A percentile compares a stretch with the other conserved stretches of the same genome.
These are phyloP conservation scores for Notolepis coatsorum DNA, from an alignment of 2,797 vertebrate species.

Conservation along the genomic window DNA sequence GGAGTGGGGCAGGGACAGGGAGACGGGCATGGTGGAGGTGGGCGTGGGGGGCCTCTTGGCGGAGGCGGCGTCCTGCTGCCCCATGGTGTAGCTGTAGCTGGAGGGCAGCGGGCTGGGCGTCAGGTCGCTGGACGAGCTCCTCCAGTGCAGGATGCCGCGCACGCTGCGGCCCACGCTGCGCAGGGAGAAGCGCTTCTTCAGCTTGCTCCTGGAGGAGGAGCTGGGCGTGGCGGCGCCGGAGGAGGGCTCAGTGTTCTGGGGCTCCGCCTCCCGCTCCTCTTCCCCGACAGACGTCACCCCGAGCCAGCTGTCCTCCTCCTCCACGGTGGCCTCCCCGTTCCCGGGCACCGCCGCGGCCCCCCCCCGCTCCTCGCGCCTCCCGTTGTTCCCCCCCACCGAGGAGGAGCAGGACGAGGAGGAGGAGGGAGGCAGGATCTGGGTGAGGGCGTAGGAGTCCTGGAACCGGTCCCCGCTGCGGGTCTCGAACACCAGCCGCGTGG, in stretches of 20 bases:
- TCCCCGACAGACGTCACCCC: slow-evolving; percentile 64
- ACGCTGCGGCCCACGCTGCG: slow-evolving; percentile 90
- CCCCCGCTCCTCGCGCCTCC: slow-evolving; percentile 68
- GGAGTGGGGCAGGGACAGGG: slow-evolving; percentile 82
- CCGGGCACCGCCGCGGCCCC: slow-evolving; percentile 27
- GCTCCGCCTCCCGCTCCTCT: slow-evolving; percentile 68
- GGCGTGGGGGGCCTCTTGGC: slow-evolving; percentile 74
- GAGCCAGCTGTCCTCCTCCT: slow-evolving; percentile 77
- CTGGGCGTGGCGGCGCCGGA: slow-evolving; percentile 55
- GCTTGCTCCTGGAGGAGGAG: slow-evolving; percentile 85
- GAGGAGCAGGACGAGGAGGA: slow-evolving; percentile 83
- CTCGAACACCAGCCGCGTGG: slow-evolving; percentile 61
- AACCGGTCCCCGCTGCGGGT: slow-evolving; percentile 63
- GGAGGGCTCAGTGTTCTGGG: slow-evolving; percentile 58
- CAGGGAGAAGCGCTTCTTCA: slow-evolving; percentile 92
- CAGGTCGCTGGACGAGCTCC: slow-evolving; percentile 80
- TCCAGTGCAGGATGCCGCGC: slow-evolving; percentile 92
- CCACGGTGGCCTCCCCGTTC: slow-evolving; percentile 62
- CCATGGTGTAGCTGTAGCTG: slow-evolving; percentile 85
- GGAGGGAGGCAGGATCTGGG: slow-evolving; percentile 77
- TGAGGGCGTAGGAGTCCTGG: slow-evolving; percentile 76
- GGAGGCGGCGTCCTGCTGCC: slow-evolving; percentile 70
- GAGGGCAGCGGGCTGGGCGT: slow-evolving; percentile 75
- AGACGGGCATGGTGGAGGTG: slow-evolving; percentile 78
- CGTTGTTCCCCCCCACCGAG: slow-evolving; percentile 80